These are phyloP conservation scores for Lycopodina hypogea DNA, from an alignment of 37 sponge, comb jelly and placozoan genomes.

Conservation along the genomic window DNA sequence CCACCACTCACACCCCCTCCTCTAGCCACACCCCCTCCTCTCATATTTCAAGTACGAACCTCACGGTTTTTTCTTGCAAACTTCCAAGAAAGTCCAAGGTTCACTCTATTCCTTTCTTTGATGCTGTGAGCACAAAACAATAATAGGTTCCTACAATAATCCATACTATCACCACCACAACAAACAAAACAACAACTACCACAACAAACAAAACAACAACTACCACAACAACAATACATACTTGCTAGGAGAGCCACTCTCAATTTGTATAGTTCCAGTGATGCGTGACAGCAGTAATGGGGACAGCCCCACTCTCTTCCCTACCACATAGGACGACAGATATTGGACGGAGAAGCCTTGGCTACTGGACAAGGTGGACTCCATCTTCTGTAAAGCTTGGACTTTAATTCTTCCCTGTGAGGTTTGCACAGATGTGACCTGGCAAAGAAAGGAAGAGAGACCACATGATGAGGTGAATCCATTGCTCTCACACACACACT, in stretches of 20 bases:
- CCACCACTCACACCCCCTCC: too few species aligned
- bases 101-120: constrained; percentile 53
- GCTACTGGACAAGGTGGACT: constrained; percentile 32
- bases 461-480: background rate
- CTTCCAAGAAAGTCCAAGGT: constrained; percentile 87
- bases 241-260: constrained; percentile 67
- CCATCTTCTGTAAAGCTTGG: constrained; percentile 22
- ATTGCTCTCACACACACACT: too few species aligned
- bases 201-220: too few species aligned
- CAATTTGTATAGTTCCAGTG: constrained; percentile 49
- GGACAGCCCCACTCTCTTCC: constrained; percentile 27
- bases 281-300: constrained; percentile 50
- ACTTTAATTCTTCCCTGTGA: constrained; percentile 36
- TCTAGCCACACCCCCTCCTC: too few species aligned
- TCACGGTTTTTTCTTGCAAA: constrained; percentile 72
- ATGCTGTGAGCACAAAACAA: constrained; percentile 17
- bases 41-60: too few species aligned
- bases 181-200: background rate
- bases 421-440: constrained; percentile 59
- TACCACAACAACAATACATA: constrained; percentile 2
- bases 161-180: background rate
- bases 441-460: background rate
- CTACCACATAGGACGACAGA: constrained; percentile 32
- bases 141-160: constrained; percentile 4
- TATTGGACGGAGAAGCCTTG: constrained; percentile 20